Evolutionary conservation across 2,113 vertebrate species (phyloP).

Genomic region (Coregonus clupeaformis): DNA sequence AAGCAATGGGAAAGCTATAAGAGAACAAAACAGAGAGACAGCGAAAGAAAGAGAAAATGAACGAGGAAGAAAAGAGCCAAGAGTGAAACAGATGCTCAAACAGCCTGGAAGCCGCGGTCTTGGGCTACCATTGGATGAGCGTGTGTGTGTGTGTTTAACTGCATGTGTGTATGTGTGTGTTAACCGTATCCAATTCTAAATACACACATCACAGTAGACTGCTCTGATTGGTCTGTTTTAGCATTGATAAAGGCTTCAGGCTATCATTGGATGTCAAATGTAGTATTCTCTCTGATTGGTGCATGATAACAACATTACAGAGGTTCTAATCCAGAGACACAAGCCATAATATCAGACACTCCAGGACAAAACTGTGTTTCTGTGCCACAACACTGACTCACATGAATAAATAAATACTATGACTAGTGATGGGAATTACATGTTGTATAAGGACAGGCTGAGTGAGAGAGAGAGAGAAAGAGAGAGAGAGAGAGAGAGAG

Average conservation of each 20-base stretch:
- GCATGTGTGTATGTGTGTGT: not conserved
- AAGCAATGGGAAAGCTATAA: too few species aligned
- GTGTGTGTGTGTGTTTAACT: not conserved
- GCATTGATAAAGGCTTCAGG: not conserved
- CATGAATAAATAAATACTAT: not conserved
- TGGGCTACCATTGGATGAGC: not conserved
- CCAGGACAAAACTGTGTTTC: not conserved
- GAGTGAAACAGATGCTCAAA: slow-evolving; percentile 1
- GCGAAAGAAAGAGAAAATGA: too few species aligned
- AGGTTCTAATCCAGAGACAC: not conserved
- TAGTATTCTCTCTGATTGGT: not conserved
- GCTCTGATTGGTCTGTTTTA: too few species aligned
- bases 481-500: not conserved
- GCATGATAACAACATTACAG: not conserved
- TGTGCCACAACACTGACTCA: slow-evolving; percentile 1
- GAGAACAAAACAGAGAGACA: not conserved
- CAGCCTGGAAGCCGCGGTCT: not conserved
- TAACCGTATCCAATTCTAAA: too few species aligned
- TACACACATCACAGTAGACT: too few species aligned
- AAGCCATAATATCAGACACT: not conserved
- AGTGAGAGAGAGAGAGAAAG: not conserved
- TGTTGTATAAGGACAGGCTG: not conserved
- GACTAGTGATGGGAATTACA: not conserved
- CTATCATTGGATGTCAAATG: not conserved
- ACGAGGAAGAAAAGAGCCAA: not conserved